These are phyloP conservation scores for Maccullochella peelii DNA, from an alignment of 2,113 vertebrate species.

Conservation along the genomic window DNA sequence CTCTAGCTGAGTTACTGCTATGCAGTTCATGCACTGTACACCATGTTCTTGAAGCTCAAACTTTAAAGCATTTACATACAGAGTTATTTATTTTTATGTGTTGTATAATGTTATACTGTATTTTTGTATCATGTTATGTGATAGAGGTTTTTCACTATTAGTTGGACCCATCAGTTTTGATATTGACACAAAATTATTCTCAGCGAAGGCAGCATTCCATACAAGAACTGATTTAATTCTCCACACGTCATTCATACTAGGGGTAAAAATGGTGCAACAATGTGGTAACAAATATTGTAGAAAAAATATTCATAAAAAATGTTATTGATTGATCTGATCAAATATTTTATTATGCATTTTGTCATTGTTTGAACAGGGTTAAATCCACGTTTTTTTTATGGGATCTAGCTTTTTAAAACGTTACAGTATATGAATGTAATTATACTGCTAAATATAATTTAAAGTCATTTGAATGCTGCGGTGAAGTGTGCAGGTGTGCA, in stretches of 20 bases:
- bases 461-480: neutral
- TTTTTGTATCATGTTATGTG: neutral
- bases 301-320: too few species aligned
- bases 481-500: neutral
- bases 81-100: neutral
- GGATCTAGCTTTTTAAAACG: neutral
- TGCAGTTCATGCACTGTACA: neutral
- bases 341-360: neutral
- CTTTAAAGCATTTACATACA: neutral
- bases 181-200: neutral
- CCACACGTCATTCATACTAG: too few species aligned
- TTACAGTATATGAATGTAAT: neutral
- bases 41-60: neutral
- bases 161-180: neutral
- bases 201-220: neutral
- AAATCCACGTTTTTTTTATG: neutral
- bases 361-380: neutral
- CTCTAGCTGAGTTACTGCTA: conserved; percentile 8
- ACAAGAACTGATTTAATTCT: neutral
- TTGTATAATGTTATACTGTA: neutral
- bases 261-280: too few species aligned
- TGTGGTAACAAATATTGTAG: too few species aligned
- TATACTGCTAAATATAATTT: neutral
- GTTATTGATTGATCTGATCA: neutral
- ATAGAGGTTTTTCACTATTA: neutral